Evolutionary conservation across 2,113 vertebrate species (phyloP).

Genomic region (Sinocyclocheilus grahami): DNA sequence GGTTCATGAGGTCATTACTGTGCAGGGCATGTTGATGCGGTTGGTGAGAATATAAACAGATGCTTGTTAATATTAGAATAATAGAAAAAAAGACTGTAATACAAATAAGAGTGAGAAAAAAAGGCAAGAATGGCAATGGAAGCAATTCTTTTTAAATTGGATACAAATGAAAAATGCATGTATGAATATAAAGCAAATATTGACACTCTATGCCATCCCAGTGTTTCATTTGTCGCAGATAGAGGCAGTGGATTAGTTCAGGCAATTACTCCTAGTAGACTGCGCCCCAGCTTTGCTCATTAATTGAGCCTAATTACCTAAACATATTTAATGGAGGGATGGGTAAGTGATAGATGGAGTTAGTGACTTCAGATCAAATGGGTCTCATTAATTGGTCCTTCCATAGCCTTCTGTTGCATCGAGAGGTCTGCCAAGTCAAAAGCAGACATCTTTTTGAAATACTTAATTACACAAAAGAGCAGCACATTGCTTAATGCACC

Average conservation of each 20-base stretch:
- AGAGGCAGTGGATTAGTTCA: slow-evolving; percentile 6
- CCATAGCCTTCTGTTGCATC: neutral
- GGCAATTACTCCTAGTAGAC: slow-evolving; percentile 35
- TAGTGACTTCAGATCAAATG: slow-evolving; percentile 34
- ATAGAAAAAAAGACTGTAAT: neutral
- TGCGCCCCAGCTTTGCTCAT: slow-evolving; percentile 19
- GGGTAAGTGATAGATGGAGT: slow-evolving; percentile 34
- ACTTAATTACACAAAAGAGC: slow-evolving; percentile 27
- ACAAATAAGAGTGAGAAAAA: neutral
- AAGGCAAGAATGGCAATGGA: neutral
- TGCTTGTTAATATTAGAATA: slow-evolving; percentile 25
- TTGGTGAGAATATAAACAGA: slow-evolving; percentile 8
- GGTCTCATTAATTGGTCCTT: slow-evolving; percentile 33
- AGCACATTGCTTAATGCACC: neutral
- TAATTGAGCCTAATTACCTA: slow-evolving; percentile 38
- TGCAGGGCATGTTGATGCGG: neutral
- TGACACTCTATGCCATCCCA: neutral
- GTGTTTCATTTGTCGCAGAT: slow-evolving; percentile 9
- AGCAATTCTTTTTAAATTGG: neutral
- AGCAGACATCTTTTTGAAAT: slow-evolving; percentile 20
- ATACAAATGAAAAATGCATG: neutral
- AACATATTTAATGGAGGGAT: slow-evolving; percentile 42
- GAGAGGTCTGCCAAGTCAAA: slow-evolving; percentile 21
- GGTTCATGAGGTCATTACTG: slow-evolving; percentile 40
- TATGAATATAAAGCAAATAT: neutral